Conservation (phyloP, 1,140 invertebrate genomes). For the Homalodisca vitripennis region DNA sequence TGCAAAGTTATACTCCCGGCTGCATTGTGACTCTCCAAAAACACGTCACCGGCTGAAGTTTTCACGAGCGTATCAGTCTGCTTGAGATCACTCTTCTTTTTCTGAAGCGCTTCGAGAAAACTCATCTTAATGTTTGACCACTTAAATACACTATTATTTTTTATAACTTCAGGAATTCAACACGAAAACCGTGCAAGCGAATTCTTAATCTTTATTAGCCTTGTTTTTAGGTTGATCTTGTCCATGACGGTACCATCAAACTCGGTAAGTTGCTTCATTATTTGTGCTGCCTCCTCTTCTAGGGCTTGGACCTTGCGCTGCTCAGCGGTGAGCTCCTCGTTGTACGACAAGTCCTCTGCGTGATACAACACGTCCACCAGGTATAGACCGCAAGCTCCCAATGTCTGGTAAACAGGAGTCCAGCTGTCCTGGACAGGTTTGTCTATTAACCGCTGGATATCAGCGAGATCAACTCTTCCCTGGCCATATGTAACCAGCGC, state of each 20-base stretch:
- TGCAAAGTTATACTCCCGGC: slow-evolving; percentile 44
- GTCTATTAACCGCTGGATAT: slow-evolving; percentile 2
- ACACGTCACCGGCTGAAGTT: slow-evolving; percentile 58
- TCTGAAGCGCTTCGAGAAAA: slow-evolving; percentile 58
- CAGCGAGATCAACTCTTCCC: background rate
- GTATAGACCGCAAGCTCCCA: slow-evolving; percentile 9
- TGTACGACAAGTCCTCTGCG: background rate
- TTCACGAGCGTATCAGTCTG: slow-evolving; percentile 59
- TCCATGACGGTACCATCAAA: background rate
- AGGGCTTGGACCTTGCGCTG: slow-evolving; percentile 41
- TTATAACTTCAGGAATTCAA: background rate
- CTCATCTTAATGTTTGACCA: slow-evolving; percentile 61
- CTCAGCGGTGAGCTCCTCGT: background rate
- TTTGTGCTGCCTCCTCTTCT: slow-evolving; percentile 46
- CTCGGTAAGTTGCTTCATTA: background rate
- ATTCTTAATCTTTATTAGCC: background rate
- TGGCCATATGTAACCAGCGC: slow-evolving; percentile 57
- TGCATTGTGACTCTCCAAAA: slow-evolving; percentile 48
- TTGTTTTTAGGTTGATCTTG: background rate
- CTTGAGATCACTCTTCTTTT: slow-evolving; percentile 57
- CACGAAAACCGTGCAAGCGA: background rate
- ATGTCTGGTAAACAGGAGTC: background rate
- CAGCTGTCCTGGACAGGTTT: background rate
- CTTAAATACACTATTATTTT: no score
- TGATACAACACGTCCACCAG: background rate